Evolutionary conservation across 2,113 vertebrate genomes (phyloP).

Genomic region (Anoplopoma fimbria): DNA sequence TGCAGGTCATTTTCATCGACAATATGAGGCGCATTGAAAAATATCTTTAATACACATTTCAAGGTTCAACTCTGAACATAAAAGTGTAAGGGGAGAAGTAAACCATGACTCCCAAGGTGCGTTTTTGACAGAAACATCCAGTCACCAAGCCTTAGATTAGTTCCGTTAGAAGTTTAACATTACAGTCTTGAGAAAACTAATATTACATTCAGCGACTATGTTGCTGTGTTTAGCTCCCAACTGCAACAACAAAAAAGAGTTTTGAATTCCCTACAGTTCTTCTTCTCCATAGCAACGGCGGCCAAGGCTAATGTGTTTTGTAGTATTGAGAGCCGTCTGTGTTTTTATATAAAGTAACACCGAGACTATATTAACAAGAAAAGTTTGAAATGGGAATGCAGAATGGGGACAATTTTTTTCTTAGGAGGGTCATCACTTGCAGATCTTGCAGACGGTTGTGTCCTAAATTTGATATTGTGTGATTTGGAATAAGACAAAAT

Average conservation of each 20-base stretch:
- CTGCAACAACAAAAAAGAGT: neutral
- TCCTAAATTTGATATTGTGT: neutral
- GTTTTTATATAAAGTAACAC: neutral
- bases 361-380: neutral
- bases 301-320: neutral
- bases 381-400: neutral
- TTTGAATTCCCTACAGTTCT: neutral
- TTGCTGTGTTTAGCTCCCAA: neutral
- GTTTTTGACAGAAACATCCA: constrained; percentile 1
- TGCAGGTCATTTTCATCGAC: neutral
- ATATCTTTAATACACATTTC: neutral
- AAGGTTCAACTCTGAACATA: neutral
- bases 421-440: neutral
- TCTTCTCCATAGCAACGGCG: neutral
- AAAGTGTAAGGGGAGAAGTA: neutral
- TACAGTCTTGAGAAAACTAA: neutral
- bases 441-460: neutral
- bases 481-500: constrained; percentile 6
- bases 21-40: neutral
- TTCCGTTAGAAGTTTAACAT: constrained; percentile 7
- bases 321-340: neutral
- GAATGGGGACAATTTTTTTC: neutral
- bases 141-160: neutral
- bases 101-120: neutral
- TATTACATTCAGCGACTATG: neutral